Conservation (phyloP, 2,113 vertebrate genomes). For the Onychostruthus taczanowskii region DNA sequence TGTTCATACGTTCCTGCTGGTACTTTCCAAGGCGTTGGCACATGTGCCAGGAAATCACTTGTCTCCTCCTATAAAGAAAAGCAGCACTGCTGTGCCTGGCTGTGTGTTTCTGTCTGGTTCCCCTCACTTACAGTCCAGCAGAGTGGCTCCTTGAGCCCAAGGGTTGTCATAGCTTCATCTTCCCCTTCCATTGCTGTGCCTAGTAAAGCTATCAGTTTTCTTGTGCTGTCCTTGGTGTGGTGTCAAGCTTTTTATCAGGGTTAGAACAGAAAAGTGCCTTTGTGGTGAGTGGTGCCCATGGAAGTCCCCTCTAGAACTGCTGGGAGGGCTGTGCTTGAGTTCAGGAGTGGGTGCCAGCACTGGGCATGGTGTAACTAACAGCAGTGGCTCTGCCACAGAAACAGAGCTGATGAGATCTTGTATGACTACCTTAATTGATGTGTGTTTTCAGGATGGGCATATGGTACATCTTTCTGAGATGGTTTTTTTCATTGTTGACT, state of each 20-base stretch:
- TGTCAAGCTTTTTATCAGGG: neutral
- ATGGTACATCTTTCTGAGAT: neutral
- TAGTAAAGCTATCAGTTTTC: neutral
- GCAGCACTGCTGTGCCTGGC: neutral
- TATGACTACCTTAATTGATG: neutral
- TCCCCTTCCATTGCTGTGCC: neutral
- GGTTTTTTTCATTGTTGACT: neutral
- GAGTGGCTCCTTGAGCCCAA: fast-evolving
- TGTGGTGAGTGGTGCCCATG: fast-evolving
- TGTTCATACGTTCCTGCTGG: neutral
- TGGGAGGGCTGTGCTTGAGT: neutral
- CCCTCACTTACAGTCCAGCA: neutral
- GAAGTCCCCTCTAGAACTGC: neutral
- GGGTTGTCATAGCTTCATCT: neutral
- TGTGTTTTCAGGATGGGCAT: neutral
- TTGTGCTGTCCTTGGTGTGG: neutral
- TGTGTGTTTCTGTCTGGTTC: neutral
- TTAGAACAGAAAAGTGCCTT: neutral
- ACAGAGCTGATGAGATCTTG: neutral
- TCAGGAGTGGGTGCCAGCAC: neutral
- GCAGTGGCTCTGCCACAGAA: neutral
- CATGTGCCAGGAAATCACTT: neutral
- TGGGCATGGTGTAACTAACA: neutral
- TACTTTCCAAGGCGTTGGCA: neutral
- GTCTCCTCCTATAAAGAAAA: neutral